Percentiles rank a stretch among this genome's conserved stretches.
Conservation (phyloP, 2,888 invertebrate species). For the Hirtodrosophila histrioides region DNA sequence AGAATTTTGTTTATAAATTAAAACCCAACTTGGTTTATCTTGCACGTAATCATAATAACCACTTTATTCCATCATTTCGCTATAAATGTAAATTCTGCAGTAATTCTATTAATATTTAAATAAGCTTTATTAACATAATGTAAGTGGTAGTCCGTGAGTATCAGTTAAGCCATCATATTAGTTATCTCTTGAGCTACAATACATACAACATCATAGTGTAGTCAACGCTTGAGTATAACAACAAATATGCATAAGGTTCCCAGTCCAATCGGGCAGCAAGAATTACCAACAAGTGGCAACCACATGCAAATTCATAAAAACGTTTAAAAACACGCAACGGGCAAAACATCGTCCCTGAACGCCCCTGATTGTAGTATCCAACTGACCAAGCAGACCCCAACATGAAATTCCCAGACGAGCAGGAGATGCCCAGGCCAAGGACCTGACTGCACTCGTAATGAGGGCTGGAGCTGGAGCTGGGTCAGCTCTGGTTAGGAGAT, state of each 20-base stretch:
- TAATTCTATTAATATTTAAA: too few species aligned
- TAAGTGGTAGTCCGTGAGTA: too few species aligned
- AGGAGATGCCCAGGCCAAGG: conserved; percentile 9
- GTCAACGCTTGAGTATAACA: conserved; percentile 7
- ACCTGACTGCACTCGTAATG: conserved; percentile 56
- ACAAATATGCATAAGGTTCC: conserved; percentile 23
- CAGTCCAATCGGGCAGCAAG: conserved; percentile 44
- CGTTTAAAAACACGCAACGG: conserved; percentile 68
- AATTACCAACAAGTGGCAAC: conserved; percentile 60
- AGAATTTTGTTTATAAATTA: too few species aligned
- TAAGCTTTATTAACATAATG: too few species aligned
- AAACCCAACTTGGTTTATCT: too few species aligned
- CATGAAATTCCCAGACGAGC: conserved; percentile 73
- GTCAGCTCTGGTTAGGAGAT: background rate
- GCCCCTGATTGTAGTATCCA: background rate
- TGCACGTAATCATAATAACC: too few species aligned
- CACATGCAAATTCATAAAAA: conserved; percentile 66
- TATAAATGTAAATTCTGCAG: too few species aligned
- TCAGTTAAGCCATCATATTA: too few species aligned
- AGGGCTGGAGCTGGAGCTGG: conserved; percentile 25
- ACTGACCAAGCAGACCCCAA: conserved; percentile 41
- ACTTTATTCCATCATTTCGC: too few species aligned
- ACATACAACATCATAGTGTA: conserved; percentile 2
- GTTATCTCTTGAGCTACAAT: background rate
- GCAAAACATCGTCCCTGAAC: conserved; percentile 37